Evolutionary conservation across 1,140 invertebrate species (phyloP).

Genomic region (Drosophila punjabiensis): DNA sequence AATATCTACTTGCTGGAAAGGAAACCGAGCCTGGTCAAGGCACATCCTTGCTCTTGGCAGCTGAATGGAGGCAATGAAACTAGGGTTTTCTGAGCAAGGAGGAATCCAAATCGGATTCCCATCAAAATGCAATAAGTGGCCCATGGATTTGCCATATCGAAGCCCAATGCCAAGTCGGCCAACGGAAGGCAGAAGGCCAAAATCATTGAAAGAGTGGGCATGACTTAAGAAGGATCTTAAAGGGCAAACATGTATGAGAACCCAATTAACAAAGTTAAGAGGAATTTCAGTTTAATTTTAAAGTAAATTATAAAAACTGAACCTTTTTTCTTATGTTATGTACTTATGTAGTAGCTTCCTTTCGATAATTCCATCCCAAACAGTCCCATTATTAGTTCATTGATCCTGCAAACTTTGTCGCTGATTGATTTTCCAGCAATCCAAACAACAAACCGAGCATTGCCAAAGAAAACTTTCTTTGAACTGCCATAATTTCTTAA

Average conservation of each 20-base stretch:
- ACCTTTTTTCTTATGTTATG: too few species aligned
- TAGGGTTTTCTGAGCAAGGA: not conserved
- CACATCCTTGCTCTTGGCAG: slow-evolving; percentile 26
- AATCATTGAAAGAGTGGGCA: not conserved
- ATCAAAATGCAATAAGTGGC: slow-evolving; percentile 58
- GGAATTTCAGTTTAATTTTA: not conserved
- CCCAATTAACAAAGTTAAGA: not conserved
- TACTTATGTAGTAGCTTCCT: too few species aligned
- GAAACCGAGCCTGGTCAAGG: slow-evolving; percentile 12
- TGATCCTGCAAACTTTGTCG: slow-evolving; percentile 32
- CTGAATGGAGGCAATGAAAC: slow-evolving; percentile 24
- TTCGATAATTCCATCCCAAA: not conserved
- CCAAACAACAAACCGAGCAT: slow-evolving; percentile 22
- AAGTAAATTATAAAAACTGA: not conserved
- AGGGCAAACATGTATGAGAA: not conserved
- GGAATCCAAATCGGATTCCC: slow-evolving; percentile 47
- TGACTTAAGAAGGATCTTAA: not conserved
- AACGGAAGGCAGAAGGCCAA: not conserved
- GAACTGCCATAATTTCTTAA: slow-evolving; percentile 79
- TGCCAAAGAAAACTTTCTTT: slow-evolving; percentile 38
- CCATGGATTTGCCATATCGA: slow-evolving; percentile 21
- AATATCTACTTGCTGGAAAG: not conserved
- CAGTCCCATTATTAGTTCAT: slow-evolving; percentile 38
- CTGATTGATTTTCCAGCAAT: slow-evolving; percentile 51
- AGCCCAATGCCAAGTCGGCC: slow-evolving; percentile 2